A percentile compares a stretch with the other conserved stretches of the same genome.
phyloP scores from a whole-genome alignment of 2,113 vertebrate genomes.

The Lamprologus ornatipinnis region DNA sequence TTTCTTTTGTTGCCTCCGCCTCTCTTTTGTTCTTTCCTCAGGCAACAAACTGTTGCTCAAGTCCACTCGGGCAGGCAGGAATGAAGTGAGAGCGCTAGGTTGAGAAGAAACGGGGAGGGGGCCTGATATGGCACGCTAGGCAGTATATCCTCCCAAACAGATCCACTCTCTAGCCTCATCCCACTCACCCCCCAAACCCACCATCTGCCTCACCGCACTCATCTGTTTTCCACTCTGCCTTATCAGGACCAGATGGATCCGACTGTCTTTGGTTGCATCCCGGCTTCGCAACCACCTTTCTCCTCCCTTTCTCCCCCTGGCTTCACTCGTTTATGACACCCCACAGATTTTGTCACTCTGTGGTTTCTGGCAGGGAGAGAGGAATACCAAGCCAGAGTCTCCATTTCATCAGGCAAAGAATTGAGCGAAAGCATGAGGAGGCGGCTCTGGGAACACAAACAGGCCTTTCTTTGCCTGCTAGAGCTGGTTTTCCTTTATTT shows the following conservation, averaged over 20 bases:
- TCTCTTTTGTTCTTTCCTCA: slow-evolving; percentile 29
- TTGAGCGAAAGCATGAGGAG: slow-evolving; percentile 63
- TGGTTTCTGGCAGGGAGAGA: slow-evolving; percentile 81
- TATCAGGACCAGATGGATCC: slow-evolving; percentile 87
- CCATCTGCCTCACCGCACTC: slow-evolving; percentile 64
- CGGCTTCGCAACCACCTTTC: slow-evolving; percentile 34
- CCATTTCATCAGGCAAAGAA: slow-evolving; percentile 70
- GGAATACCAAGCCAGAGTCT: slow-evolving; percentile 80
- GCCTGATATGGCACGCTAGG: slow-evolving; percentile 46
- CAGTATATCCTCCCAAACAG: slow-evolving; percentile 52
- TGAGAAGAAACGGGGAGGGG: not conserved
- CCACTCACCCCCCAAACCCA: slow-evolving; percentile 8
- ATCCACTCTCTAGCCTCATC: slow-evolving; percentile 61
- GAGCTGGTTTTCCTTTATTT: slow-evolving; percentile 13
- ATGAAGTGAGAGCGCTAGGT: not conserved
- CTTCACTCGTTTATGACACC: slow-evolving; percentile 77
- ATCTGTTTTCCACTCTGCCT: slow-evolving; percentile 83
- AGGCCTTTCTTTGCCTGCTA: slow-evolving; percentile 28
- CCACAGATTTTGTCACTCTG: slow-evolving; percentile 91
- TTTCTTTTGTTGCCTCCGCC: slow-evolving; percentile 43
- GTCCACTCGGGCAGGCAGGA: slow-evolving; percentile 1
- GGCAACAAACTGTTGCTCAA: slow-evolving; percentile 33
- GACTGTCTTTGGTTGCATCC: slow-evolving; percentile 79
- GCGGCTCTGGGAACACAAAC: slow-evolving; percentile 37
- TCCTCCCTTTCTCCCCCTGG: slow-evolving; percentile 40